These are phyloP conservation scores for Drosophila novamexicana DNA, from an alignment of 1,140 invertebrate genomes.

Conservation along the genomic window DNA sequence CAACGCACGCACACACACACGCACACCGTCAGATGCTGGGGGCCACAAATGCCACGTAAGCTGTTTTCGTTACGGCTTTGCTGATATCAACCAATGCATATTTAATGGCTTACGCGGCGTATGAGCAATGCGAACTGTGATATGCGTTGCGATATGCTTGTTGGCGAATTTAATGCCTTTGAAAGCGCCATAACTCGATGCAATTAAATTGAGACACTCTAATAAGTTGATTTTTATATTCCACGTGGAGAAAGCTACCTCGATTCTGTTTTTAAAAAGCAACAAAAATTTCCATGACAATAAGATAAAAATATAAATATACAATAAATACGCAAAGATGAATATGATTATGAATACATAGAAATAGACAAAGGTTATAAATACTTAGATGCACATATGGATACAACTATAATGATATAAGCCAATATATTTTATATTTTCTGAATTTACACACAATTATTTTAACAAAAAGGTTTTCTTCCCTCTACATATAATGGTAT, in stretches of 20 bases:
- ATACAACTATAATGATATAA: too few relatives aligned
- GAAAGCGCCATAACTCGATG: slow-evolving; percentile 35
- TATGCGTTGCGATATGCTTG: slow-evolving; percentile 29
- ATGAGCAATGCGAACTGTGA: slow-evolving; percentile 61
- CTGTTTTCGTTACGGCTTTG: slow-evolving; percentile 78
- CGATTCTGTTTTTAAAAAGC: neutral
- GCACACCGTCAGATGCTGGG: slow-evolving; percentile 15
- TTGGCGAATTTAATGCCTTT: slow-evolving; percentile 51
- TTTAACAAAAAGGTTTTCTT: too few relatives aligned
- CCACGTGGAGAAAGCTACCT: neutral
- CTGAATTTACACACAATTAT: too few relatives aligned
- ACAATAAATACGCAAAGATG: too few relatives aligned
- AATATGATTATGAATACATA: too few relatives aligned
- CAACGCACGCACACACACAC: slow-evolving; percentile 18
- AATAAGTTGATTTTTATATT: slow-evolving; percentile 11
- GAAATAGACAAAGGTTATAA: neutral
- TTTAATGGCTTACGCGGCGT: slow-evolving; percentile 73
- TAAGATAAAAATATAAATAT: too few relatives aligned
- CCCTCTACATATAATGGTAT: neutral
- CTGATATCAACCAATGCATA: slow-evolving; percentile 80
- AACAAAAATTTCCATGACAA: neutral
- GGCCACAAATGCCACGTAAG: slow-evolving; percentile 66
- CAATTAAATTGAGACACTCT: slow-evolving; percentile 9
- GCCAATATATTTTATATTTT: too few relatives aligned
- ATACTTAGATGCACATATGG: neutral